Evolutionary conservation across 1,140 invertebrate species (phyloP).

Genomic region (Euwallacea similis): DNA sequence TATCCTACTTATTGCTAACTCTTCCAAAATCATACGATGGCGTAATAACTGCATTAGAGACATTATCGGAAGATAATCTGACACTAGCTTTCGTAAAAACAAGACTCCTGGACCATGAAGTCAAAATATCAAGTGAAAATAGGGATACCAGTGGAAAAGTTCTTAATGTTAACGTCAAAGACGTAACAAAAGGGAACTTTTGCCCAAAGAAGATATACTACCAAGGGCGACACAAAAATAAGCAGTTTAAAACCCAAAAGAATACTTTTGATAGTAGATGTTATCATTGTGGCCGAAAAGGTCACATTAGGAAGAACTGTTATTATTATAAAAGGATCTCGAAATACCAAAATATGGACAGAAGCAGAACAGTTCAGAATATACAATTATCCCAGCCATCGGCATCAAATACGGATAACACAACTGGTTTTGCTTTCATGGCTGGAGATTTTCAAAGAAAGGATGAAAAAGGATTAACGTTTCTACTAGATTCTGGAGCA

Average conservation of each 20-base stretch:
- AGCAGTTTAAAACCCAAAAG: neutral
- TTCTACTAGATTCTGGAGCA: slow-evolving; percentile 34
- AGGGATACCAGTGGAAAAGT: neutral
- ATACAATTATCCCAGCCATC: no score
- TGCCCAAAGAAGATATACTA: neutral
- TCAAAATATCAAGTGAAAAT: no score
- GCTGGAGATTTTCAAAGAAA: neutral
- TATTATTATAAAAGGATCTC: slow-evolving; percentile 24
- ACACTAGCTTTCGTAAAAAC: no score
- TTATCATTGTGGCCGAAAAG: slow-evolving; percentile 26
- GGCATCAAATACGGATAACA: neutral
- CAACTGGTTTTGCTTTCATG: slow-evolving; percentile 28
- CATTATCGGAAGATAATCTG: no score
- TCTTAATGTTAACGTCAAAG: neutral
- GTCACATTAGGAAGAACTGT: slow-evolving; percentile 23
- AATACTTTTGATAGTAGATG: neutral
- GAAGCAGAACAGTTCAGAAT: slow-evolving; percentile 2
- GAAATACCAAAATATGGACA: slow-evolving; percentile 6
- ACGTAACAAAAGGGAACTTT: neutral
- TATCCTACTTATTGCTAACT: slow-evolving; percentile 46
- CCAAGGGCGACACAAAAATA: neutral
- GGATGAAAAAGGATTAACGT: slow-evolving; percentile 10
- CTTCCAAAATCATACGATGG: no score
- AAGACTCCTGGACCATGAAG: no score
- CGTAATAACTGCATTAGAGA: no score